These are phyloP conservation scores for Gryllus bimaculatus DNA, from an alignment of 1,140 invertebrate genomes.

Conservation along the genomic window DNA sequence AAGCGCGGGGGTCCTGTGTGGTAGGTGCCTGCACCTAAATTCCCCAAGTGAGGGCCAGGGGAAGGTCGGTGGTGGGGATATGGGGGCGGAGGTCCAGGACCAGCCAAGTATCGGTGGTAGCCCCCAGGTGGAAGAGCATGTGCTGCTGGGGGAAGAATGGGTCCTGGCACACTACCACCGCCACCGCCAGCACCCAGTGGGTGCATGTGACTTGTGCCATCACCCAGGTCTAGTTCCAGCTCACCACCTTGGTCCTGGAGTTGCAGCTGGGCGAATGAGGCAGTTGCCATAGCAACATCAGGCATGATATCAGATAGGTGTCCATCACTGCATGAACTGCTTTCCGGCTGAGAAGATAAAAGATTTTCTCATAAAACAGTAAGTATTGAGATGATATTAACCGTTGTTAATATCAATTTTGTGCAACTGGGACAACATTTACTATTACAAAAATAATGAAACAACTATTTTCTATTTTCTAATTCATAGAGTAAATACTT, in stretches of 20 bases:
- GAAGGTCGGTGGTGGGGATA: constrained; percentile 13
- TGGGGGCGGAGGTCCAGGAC: constrained; percentile 17
- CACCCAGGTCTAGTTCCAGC: constrained; percentile 62
- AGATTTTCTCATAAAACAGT: too few species aligned
- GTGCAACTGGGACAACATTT: too few species aligned
- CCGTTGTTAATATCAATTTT: too few species aligned
- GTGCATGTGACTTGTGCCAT: constrained; percentile 50
- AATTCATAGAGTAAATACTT: too few species aligned
- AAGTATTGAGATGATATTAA: too few species aligned
- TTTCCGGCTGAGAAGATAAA: constrained; percentile 38
- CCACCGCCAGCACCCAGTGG: background rate
- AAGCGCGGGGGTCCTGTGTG: constrained; percentile 20
- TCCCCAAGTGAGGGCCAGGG: background rate
- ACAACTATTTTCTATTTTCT: too few species aligned
- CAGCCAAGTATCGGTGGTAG: constrained; percentile 19
- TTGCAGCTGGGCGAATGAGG: constrained; percentile 57
- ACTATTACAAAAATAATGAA: too few species aligned
- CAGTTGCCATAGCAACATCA: constrained; percentile 79
- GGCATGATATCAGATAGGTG: constrained; percentile 75
- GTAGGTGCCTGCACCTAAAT: constrained; percentile 12
- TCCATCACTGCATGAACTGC: constrained; percentile 51
- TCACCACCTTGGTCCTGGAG: constrained; percentile 52
- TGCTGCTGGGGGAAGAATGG: background rate
- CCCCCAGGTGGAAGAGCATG: constrained; percentile 6
- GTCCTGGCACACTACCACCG: background rate